Evolutionary conservation across 2,113 vertebrate genomes (phyloP).

Genomic region (Microcebus griseorufus): DNA sequence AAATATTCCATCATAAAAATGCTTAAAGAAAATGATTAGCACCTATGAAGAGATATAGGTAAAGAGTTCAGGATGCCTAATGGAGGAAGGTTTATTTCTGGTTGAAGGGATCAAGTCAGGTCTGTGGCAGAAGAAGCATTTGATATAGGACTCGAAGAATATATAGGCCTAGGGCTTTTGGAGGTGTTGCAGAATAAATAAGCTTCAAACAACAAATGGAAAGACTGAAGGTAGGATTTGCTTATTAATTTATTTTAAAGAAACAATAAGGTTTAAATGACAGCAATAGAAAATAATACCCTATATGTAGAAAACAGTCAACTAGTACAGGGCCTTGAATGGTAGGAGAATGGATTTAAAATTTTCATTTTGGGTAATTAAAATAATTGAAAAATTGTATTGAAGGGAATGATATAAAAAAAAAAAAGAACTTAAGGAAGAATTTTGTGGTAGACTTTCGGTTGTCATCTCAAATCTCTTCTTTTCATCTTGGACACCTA

Average conservation of each 20-base stretch:
- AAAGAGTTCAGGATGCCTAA: background rate
- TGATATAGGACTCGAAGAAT: background rate
- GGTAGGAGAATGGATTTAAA: background rate
- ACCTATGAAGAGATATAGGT: background rate
- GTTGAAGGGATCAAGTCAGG: background rate
- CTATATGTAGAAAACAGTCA: background rate
- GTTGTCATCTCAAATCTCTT: background rate
- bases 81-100: background rate
- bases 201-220: background rate
- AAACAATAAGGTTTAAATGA: background rate
- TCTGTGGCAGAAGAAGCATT: background rate
- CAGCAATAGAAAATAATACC: background rate
- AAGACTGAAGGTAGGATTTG: background rate
- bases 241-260: background rate
- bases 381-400: background rate
- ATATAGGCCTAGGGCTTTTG: background rate
- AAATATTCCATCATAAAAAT: background rate
- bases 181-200: background rate
- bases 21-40: background rate
- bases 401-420: background rate
- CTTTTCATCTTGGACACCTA: background rate
- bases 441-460: background rate
- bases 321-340: background rate
- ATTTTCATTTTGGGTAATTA: background rate
- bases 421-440: background rate